Evolutionary conservation across 2,888 invertebrate genomes (phyloP).

Genomic region (Polia nebulosa): DNA sequence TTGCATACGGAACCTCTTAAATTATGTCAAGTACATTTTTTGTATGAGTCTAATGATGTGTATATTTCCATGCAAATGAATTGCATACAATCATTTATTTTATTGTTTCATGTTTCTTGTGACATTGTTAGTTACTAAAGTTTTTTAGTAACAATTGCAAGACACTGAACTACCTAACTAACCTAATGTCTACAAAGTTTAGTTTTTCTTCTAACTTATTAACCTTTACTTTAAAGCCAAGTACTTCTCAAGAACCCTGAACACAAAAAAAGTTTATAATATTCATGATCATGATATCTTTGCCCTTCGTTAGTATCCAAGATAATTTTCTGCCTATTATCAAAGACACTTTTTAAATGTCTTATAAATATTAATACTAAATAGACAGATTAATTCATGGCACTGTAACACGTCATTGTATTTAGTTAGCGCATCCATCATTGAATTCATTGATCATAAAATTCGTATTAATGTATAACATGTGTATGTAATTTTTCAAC

Average conservation of each 20-base stretch:
- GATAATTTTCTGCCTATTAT: no score
- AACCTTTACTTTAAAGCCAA: not conserved
- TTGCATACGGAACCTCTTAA: slow-evolving; percentile 32
- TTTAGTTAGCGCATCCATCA: not conserved
- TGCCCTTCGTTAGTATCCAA: no score
- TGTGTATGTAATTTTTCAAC: no score
- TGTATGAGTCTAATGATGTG: slow-evolving; percentile 18
- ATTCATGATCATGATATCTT: no score
- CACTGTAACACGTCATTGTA: no score
- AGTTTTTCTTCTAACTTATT: not conserved
- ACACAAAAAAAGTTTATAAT: no score
- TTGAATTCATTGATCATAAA: no score
- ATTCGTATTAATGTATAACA: no score
- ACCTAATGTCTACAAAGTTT: not conserved
- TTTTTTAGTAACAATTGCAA: not conserved
- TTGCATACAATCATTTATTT: slow-evolving; percentile 18
- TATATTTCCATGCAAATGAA: slow-evolving; percentile 24
- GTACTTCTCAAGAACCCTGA: not conserved
- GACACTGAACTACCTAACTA: no score
- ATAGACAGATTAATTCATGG: no score
- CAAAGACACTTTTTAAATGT: no score
- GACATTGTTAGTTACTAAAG: not conserved
- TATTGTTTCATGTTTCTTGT: slow-evolving; percentile 4
- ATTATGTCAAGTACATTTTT: not conserved
- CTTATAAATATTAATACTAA: no score